Percentiles rank a stretch among this genome's conserved stretches.
Evolutionary conservation across 1,140 invertebrate species (phyloP).

Genomic region (Drosophila burlai): DNA sequence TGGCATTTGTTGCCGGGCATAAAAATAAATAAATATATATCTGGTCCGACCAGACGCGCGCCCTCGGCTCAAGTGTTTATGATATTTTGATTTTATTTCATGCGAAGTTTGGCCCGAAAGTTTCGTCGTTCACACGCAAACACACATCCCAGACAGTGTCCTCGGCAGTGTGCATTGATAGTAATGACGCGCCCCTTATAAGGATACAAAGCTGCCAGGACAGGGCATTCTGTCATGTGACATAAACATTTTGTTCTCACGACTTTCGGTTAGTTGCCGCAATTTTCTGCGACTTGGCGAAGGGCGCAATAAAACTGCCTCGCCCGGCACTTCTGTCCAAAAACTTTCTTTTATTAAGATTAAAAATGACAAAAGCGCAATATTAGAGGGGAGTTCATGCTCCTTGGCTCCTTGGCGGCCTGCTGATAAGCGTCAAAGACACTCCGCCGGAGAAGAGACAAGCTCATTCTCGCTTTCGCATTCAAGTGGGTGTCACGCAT

Average conservation of each 20-base stretch:
- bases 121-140: slow-evolving; percentile 10
- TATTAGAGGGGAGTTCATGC: slow-evolving; percentile 42
- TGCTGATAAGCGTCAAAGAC: slow-evolving; percentile 70
- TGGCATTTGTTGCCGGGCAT: slow-evolving; percentile 53
- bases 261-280: slow-evolving; percentile 48
- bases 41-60: slow-evolving; percentile 41
- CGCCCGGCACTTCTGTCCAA: slow-evolving; percentile 43
- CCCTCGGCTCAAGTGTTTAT: slow-evolving; percentile 70
- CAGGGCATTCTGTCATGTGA: slow-evolving; percentile 50
- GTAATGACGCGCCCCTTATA: slow-evolving; percentile 47
- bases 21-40: slow-evolving; percentile 55
- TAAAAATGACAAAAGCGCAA: slow-evolving; percentile 76
- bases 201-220: slow-evolving; percentile 5
- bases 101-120: slow-evolving; percentile 42
- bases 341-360: slow-evolving; percentile 80
- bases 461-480: slow-evolving; percentile 53
- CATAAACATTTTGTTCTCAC: slow-evolving; percentile 60
- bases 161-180: slow-evolving; percentile 55
- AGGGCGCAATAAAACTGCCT: slow-evolving; percentile 65
- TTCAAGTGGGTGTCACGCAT: slow-evolving; percentile 81
- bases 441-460: slow-evolving; percentile 22
- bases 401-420: slow-evolving; percentile 53
- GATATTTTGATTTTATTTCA: slow-evolving; percentile 80
- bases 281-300: slow-evolving; percentile 10
- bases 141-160: neutral